Percentiles rank a stretch among this genome's conserved stretches.
Evolutionary conservation across 2,888 invertebrate genomes (phyloP).

Genomic region (Orthosia incerta): DNA sequence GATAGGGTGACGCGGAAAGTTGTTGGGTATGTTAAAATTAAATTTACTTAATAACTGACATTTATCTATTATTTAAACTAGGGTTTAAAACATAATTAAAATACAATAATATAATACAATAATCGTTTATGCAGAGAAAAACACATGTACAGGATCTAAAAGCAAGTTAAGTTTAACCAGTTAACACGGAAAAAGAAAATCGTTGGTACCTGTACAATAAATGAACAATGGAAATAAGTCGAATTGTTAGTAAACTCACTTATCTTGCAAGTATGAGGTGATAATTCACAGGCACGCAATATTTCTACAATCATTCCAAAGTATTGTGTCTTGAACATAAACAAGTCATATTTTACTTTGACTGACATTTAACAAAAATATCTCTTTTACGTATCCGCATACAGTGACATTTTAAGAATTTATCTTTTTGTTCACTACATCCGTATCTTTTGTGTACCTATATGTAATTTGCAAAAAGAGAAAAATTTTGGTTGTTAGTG

Average conservation of each 20-base stretch:
- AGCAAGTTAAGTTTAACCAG: no score
- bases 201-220: no score
- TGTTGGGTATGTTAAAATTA: no score
- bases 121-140: no score
- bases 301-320: conserved; percentile 25
- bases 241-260: conserved; percentile 14
- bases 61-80: background rate
- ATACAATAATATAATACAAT: no score
- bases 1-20: no score
- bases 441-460: background rate
- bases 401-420: conserved; percentile 1
- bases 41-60: no score
- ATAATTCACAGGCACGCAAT: conserved; percentile 18
- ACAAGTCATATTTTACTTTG: no score
- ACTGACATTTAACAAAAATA: conserved; percentile 11
- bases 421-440: background rate
- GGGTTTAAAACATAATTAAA: background rate
- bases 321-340: conserved; percentile 20
- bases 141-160: no score
- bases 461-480: no score
- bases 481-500: no score
- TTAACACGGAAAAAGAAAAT: no score
- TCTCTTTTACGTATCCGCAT: background rate
- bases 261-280: background rate
- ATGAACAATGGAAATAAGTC: conserved; percentile 10